A percentile compares a stretch with the other conserved stretches of the same genome.
Conservation (phyloP, 2,888 invertebrate genomes). For the Choristoneura rosaceana region DNA sequence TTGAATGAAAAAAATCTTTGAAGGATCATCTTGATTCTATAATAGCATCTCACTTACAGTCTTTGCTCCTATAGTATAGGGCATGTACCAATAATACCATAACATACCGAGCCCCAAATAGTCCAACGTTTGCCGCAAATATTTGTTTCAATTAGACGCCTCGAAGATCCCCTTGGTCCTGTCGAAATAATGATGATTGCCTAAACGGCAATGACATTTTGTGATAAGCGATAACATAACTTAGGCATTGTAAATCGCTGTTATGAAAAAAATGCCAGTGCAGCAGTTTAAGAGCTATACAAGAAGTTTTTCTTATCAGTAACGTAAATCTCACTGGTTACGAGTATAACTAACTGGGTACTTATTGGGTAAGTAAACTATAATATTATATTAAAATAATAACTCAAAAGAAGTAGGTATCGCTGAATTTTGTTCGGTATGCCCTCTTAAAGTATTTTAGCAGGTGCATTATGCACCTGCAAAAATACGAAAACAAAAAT, state of each 20-base stretch:
- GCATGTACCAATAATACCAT: background rate
- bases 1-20: too few species aligned
- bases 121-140: slow-evolving; percentile 68
- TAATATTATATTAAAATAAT: background rate
- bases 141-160: slow-evolving; percentile 82
- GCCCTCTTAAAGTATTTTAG: background rate
- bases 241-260: background rate
- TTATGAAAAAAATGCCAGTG: background rate
- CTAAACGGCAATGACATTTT: slow-evolving; percentile 65
- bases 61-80: background rate
- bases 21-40: background rate
- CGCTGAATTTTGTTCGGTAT: background rate
- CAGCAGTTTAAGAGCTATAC: background rate
- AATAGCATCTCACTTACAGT: background rate
- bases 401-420: background rate
- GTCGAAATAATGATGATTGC: slow-evolving; percentile 76
- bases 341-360: too few species aligned
- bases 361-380: too few species aligned
- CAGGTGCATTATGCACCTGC: slow-evolving; percentile 16
- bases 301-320: background rate
- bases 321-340: too few species aligned
- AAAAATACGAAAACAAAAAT: slow-evolving; percentile 19
- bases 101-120: background rate
- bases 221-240: slow-evolving; percentile 22
- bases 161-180: slow-evolving; percentile 58